Percentiles rank a stretch among this genome's conserved stretches.
Evolutionary conservation across 1,140 invertebrate genomes (phyloP).

Genomic region (Agrilus planipennis): DNA sequence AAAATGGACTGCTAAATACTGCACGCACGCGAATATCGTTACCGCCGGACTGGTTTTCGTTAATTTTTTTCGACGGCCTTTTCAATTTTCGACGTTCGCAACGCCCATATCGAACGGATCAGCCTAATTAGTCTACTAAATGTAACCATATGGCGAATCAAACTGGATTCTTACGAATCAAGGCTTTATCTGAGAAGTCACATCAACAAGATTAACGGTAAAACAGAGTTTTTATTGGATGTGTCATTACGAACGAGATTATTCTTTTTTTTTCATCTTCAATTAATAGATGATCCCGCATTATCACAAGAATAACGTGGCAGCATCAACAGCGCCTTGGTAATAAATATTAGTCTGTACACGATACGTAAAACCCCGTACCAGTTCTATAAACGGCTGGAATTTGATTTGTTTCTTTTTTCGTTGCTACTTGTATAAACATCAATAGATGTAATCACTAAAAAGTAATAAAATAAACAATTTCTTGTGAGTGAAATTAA

Average conservation of each 20-base stretch:
- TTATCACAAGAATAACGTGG: no score
- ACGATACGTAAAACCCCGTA: no score
- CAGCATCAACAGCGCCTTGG: neutral
- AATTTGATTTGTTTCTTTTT: neutral
- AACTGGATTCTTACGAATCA: constrained; percentile 9
- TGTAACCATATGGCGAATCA: constrained; percentile 10
- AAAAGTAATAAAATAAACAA: no score
- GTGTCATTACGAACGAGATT: constrained; percentile 15
- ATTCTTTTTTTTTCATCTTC: constrained; percentile 10
- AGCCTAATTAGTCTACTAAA: constrained; percentile 3
- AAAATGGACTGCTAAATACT: neutral
- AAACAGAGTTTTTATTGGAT: constrained; percentile 15
- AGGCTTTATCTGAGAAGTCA: constrained; percentile 14
- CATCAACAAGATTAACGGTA: constrained; percentile 20
- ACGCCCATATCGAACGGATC: neutral
- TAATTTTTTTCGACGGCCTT: neutral
- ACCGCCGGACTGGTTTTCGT: neutral
- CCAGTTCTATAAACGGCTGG: constrained; percentile 1
- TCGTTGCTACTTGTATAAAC: no score
- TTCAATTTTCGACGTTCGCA: neutral
- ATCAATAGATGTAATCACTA: no score
- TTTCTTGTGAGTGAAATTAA: no score
- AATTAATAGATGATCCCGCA: no score
- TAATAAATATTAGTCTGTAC: neutral
- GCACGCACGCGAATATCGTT: constrained; percentile 1